Conservation (phyloP, 2,797 vertebrate genomes). For the Graptemys geographica region DNA sequence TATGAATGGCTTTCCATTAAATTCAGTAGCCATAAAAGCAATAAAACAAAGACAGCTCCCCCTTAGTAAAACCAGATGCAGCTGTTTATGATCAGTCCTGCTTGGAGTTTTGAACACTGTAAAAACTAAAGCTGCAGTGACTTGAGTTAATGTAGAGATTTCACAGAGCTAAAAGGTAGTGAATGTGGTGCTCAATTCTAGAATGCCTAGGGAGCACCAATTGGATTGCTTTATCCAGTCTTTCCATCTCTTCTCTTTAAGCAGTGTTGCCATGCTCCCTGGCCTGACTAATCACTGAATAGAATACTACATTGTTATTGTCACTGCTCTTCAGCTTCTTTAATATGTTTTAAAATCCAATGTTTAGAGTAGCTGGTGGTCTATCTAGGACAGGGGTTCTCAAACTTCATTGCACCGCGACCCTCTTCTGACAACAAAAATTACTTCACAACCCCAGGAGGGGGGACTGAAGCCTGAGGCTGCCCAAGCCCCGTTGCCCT, state of each 20-base stretch:
- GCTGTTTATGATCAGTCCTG: slow-evolving; percentile 70
- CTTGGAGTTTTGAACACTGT: slow-evolving; percentile 54
- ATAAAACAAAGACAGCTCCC: slow-evolving; percentile 58
- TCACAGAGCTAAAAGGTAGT: slow-evolving; percentile 38
- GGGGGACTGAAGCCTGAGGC: no score
- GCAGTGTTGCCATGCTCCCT: background rate
- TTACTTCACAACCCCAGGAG: no score
- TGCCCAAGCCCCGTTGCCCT: no score
- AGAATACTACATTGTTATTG: background rate
- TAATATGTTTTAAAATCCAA: background rate
- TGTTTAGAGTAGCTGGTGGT: background rate
- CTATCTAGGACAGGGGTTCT: background rate
- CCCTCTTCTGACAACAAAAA: no score
- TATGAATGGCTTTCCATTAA: slow-evolving; percentile 6
- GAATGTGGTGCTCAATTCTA: background rate
- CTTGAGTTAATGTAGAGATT: slow-evolving; percentile 45
- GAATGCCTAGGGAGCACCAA: slow-evolving; percentile 9
- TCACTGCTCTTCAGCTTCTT: background rate
- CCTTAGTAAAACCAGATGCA: slow-evolving; percentile 66
- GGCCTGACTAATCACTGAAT: background rate
- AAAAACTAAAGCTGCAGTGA: slow-evolving; percentile 65
- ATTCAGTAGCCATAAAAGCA: slow-evolving; percentile 69
- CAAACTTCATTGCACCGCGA: no score
- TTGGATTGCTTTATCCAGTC: background rate
- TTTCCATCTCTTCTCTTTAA: background rate